These are phyloP conservation scores for Heliconius eleuchia DNA, from an alignment of 1,140 invertebrate genomes.

Conservation along the genomic window DNA sequence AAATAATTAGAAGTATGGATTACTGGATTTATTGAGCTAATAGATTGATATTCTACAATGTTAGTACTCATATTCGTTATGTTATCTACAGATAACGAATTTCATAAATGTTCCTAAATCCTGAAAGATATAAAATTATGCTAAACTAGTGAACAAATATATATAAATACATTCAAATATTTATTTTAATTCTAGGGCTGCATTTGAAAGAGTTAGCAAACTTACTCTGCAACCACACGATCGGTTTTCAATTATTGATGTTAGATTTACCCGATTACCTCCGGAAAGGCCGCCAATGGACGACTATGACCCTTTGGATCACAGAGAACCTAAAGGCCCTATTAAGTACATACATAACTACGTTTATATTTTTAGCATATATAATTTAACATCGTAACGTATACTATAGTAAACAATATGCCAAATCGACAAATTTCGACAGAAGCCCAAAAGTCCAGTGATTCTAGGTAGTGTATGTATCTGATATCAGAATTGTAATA, in stretches of 20 bases:
- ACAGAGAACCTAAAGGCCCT: slow-evolving; percentile 48
- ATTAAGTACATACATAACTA: slow-evolving; percentile 38
- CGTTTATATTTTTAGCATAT: not conserved
- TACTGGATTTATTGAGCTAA: not conserved
- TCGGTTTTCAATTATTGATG: slow-evolving; percentile 43
- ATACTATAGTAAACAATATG: no score
- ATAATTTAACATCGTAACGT: no score
- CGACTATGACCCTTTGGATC: slow-evolving; percentile 49
- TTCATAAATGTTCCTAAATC: not conserved
- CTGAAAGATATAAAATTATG: no score
- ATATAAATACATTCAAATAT: not conserved
- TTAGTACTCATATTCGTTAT: not conserved
- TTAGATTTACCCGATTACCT: slow-evolving; percentile 44
- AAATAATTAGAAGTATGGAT: not conserved
- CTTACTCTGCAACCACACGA: slow-evolving; percentile 36
- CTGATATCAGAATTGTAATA: no score
- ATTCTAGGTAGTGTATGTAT: no score
- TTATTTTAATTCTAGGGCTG: slow-evolving; percentile 45
- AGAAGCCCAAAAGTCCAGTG: no score
- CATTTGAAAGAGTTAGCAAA: slow-evolving; percentile 52
- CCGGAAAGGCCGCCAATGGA: slow-evolving; percentile 31
- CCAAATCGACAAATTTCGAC: no score
- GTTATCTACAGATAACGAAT: not conserved
- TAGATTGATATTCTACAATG: not conserved
- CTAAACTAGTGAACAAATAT: no score